Base-by-base conservation (phyloP, 2,888 invertebrate genomes). In the Pecten maximus region DNA sequence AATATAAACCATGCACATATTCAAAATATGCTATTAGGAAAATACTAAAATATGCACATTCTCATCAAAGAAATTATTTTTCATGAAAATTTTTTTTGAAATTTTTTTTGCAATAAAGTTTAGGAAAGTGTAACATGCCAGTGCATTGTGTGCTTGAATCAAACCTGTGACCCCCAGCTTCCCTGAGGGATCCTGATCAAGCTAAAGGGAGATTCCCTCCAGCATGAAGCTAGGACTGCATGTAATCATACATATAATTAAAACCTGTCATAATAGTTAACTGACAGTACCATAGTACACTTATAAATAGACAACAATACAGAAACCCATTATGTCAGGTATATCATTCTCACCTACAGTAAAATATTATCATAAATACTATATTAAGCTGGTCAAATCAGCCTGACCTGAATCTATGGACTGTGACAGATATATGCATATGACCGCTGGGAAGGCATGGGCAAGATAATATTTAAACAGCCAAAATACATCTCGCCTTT, bases 321-420 rank as follows among this genome's bases (percentile, higher is more conserved):
- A 12, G 35, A 74, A 35, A 74, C 8, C 10, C 35, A 35, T 35
- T 74, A 35, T 35, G 74, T 74, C 74, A 74, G 28, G 74, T 74
- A 3, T 23, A 35, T 74, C 74, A 74, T 74, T 74, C 12, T 44
- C 74, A 74, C 28, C 74, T 74, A 10, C 74, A 35, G 28, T 74
- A 74, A 74, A 74, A 74, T 35, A 74, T 74, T 74, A 74, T 74
- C 74, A 74, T 74, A 74, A 74, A 74, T 1, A 74, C 74, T 28
- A 28, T 74, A 74, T 74, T 35, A 74, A 23, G 35, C 74, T 74
- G 74, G 74, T 74, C 74, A 74, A 74, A 74, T 74, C 74, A 35
- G 35, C 35, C 74, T 74, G 74, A 74, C 74, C 74, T 74, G 35
- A 74, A 15, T 35, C 74, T 74, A 28, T 35, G 74, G 35, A 12